phyloP scores from a whole-genome alignment of 1,140 invertebrate species.

The Littorina saxatilis region DNA sequence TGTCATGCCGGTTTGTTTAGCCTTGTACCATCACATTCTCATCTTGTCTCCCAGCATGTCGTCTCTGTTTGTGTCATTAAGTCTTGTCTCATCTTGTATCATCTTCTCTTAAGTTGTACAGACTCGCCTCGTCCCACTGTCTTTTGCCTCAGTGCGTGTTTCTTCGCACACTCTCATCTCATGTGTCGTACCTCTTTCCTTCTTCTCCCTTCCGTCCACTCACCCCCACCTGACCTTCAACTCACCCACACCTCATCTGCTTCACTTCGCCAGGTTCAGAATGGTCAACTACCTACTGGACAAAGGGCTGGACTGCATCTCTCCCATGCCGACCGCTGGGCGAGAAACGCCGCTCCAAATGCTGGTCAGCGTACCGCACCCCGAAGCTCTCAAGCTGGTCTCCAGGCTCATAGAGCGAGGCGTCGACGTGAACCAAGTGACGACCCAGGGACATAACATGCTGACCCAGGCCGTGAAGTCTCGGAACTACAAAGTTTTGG shows the following conservation, averaged over 20 bases:
- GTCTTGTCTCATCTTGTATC: no score
- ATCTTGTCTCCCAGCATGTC: no score
- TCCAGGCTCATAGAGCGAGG: not conserved
- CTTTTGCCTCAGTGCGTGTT: no score
- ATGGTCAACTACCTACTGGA: not conserved
- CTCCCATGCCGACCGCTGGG: not conserved
- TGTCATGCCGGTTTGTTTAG: no score
- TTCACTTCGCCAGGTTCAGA: not conserved
- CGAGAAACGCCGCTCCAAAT: not conserved
- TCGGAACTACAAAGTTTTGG: not conserved
- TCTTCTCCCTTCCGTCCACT: no score
- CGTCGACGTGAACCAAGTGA: conserved; percentile 4
- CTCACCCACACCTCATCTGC: no score
- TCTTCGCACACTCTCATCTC: no score
- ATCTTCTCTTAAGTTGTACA: no score
- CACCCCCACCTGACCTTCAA: not conserved
- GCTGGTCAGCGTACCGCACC: not conserved
- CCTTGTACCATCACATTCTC: no score
- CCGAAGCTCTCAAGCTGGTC: not conserved
- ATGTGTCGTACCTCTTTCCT: no score
- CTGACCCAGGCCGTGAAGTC: not conserved
- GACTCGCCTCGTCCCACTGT: no score
- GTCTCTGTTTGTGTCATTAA: no score
- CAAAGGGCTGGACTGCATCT: conserved; percentile 12
- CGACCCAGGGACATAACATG: not conserved